These are phyloP conservation scores for Leucophenga montana DNA, from an alignment of 2,888 invertebrate species.

Conservation along the genomic window DNA sequence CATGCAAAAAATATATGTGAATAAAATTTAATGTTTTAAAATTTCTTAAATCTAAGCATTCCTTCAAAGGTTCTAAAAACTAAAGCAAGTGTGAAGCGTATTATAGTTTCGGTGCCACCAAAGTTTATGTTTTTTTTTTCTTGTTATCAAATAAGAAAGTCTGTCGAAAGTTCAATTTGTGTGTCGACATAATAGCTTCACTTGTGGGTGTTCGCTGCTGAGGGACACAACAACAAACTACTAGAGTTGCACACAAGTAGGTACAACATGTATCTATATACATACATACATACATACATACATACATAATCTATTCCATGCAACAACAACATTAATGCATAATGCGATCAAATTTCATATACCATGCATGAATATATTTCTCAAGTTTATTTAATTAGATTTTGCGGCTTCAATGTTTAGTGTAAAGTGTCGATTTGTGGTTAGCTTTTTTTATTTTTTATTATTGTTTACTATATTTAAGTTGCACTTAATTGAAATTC, in stretches of 20 bases:
- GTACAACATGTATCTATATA: not conserved
- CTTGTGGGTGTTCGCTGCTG: not conserved
- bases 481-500: not conserved
- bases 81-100: no score
- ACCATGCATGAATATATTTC: no score
- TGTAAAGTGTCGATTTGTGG: slow-evolving; percentile 6
- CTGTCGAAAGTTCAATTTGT: not conserved
- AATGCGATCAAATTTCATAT: no score
- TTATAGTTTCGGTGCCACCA: no score
- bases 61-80: no score
- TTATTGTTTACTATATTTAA: slow-evolving; percentile 49
- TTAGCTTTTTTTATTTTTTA: slow-evolving; percentile 50
- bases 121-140: no score
- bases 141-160: not conserved
- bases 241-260: not conserved
- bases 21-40: no score
- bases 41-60: no score
- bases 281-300: no score
- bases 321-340: not conserved
- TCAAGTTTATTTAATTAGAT: slow-evolving; percentile 1
- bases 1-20: no score
- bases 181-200: not conserved
- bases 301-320: no score
- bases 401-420: slow-evolving; percentile 16
- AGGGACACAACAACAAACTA: not conserved